These are phyloP conservation scores for Epistrophella euchroma DNA, from an alignment of 2,888 invertebrate genomes.

Conservation along the genomic window DNA sequence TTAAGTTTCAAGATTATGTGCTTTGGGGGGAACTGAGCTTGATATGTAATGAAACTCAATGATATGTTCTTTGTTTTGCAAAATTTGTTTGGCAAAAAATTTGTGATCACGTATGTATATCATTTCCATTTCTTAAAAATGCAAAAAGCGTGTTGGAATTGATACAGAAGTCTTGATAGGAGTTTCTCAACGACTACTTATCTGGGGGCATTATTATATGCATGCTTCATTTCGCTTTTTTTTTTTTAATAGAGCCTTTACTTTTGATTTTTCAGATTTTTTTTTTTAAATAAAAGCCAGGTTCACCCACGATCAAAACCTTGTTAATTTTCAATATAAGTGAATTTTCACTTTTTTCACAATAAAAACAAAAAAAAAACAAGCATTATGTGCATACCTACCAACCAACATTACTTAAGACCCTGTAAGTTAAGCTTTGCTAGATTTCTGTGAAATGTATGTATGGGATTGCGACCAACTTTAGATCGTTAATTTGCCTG, in stretches of 20 bases:
- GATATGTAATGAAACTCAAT: too few species aligned
- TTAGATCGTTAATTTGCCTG: constrained; percentile 26
- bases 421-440: not conserved
- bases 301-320: not conserved
- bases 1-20: too few species aligned
- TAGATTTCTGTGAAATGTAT: not conserved
- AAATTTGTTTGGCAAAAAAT: not conserved
- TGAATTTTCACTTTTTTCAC: constrained; percentile 10
- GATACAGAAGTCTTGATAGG: too few species aligned
- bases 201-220: not conserved
- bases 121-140: too few species aligned
- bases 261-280: not conserved
- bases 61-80: not conserved
- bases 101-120: too few species aligned
- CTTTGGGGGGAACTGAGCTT: too few species aligned
- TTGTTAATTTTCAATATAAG: not conserved
- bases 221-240: not conserved
- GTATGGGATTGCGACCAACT: constrained; percentile 11
- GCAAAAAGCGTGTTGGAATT: too few species aligned
- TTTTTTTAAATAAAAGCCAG: constrained; percentile 7
- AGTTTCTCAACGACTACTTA: not conserved
- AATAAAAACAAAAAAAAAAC: not conserved
- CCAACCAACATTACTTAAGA: not conserved
- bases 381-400: too few species aligned
- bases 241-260: not conserved